A percentile compares a stretch with the other conserved stretches of the same genome.
Evolutionary conservation across 2,797 vertebrate genomes (phyloP).

Genomic region (Falco cherrug): DNA sequence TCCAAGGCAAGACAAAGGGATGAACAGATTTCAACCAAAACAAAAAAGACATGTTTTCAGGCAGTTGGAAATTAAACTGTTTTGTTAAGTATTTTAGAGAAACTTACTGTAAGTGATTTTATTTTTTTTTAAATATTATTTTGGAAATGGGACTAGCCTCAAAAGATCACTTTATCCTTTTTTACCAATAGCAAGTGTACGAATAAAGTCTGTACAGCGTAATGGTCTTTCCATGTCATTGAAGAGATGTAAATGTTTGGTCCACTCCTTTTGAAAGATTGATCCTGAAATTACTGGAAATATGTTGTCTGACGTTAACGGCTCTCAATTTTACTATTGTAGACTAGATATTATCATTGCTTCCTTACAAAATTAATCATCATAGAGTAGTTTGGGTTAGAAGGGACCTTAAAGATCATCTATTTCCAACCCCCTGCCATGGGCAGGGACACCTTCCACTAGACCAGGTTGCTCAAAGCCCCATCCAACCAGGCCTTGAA

Average conservation of each 20-base stretch:
- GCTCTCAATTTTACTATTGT: not conserved
- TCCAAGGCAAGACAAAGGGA: not conserved
- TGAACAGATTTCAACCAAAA: not conserved
- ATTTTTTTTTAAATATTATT: not conserved
- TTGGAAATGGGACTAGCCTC: not conserved
- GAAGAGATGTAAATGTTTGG: not conserved
- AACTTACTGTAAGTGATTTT: not conserved
- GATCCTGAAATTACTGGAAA: not conserved
- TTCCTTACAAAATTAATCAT: not conserved
- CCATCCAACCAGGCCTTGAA: too few relatives aligned
- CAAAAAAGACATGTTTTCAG: not conserved
- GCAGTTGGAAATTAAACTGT: not conserved
- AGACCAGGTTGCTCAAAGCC: too few relatives aligned
- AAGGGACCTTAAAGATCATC: too few relatives aligned
- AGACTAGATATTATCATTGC: not conserved
- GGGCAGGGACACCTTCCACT: too few relatives aligned
- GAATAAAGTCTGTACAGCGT: not conserved
- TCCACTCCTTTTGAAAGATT: not conserved
- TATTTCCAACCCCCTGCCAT: too few relatives aligned
- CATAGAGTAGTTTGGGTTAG: too few relatives aligned
- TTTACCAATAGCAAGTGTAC: not conserved
- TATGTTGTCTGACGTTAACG: not conserved
- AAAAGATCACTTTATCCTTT: not conserved
- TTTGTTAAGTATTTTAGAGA: not conserved
- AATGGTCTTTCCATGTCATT: not conserved